Base-by-base conservation (phyloP, 1,140 invertebrate species). In the Drosophila orena region DNA sequence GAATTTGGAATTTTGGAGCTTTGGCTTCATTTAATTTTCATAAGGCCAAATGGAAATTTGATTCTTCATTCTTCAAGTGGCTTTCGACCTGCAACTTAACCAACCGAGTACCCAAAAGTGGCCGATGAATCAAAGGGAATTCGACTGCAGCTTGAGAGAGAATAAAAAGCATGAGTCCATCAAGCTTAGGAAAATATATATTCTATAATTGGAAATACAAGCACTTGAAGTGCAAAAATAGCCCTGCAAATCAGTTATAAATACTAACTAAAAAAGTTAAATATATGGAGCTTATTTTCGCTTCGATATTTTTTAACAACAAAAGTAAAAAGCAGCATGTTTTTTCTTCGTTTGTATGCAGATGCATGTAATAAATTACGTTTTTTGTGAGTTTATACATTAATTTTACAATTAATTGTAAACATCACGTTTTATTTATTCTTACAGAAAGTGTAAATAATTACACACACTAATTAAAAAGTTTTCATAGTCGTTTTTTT, bases 11-110 rank as follows among this genome's bases (percentile, higher is more conserved):
- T 61, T 62, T 60, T 52, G 30, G 37, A 64, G 78, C 64, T 83
- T 60, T 61, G 49, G 70, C 72, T 73, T 84, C 81, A 84, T 84
- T 59, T 85, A 84, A 80, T 84, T 85, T 84, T 85, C 62, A 84
- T 84, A 80, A 77, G 59, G 50, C 81, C 80, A 79, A 84, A 79
- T 79, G 77, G 76, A 75, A 83, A 66, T 70, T 79, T 53, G 34
- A 75, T 50, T 78, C 74, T 77, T 62, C 53, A 83, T 68, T 53
- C 56, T 74, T 77, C 66, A 80, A 85, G 77, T 84, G 81, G 40
- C 64, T 69, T 70, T 70, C 64, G 66, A 69, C 38, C 44, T 44
- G 54, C 42, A 83, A 62, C 58, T 43, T 68, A 68, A 68, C 44
- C 64, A 68, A 50, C 59, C 64, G 47, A 52, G 37, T 15, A 72